A percentile compares a stretch with the other conserved stretches of the same genome.
These are phyloP conservation scores for Bombus waltoni DNA, from an alignment of 1,140 invertebrate genomes.

Conservation along the genomic window DNA sequence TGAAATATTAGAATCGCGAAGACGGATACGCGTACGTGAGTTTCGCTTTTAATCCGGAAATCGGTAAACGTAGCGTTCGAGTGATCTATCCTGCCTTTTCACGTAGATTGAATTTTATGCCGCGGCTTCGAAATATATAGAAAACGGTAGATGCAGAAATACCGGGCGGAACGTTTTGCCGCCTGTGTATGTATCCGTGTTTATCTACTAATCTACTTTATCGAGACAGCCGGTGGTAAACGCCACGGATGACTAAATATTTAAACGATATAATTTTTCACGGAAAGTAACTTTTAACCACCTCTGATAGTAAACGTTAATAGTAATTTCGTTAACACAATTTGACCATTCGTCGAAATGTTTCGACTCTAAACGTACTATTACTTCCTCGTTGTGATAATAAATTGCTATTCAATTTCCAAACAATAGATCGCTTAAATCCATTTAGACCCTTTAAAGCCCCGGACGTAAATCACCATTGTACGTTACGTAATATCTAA, in stretches of 20 bases:
- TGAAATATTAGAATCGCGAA: not conserved
- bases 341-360: not conserved
- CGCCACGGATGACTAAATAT: not conserved
- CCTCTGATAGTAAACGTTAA: not conserved
- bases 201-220: not conserved
- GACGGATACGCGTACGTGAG: too few species aligned
- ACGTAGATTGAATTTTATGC: not conserved
- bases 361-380: too few species aligned
- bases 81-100: not conserved
- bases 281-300: too few species aligned
- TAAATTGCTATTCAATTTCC: not conserved
- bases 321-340: not conserved
- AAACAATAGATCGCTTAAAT: not conserved
- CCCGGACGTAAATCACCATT: not conserved
- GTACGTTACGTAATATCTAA: not conserved
- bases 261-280: too few species aligned
- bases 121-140: not conserved
- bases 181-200: not conserved
- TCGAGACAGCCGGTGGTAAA: too few species aligned
- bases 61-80: not conserved
- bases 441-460: slow-evolving; percentile 1
- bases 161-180: not conserved
- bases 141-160: not conserved
- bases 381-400: not conserved
- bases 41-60: slow-evolving; percentile 13